These are phyloP conservation scores for Perdita meconis DNA, from an alignment of 2,888 invertebrate genomes.

Conservation along the genomic window DNA sequence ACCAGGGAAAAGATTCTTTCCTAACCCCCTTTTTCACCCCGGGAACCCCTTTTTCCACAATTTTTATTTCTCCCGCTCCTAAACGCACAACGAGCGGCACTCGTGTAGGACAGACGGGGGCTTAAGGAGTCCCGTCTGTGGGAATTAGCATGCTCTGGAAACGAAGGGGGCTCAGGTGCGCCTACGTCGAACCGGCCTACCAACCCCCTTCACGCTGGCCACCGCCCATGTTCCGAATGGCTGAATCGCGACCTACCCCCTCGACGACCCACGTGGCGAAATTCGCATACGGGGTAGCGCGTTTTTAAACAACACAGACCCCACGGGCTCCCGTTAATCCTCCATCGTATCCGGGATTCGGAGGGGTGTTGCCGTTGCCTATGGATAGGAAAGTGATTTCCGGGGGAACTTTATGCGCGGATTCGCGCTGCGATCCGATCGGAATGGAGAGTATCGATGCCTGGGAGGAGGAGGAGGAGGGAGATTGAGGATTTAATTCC, in stretches of 20 bases:
- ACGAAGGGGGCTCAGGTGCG: slow-evolving; percentile 77
- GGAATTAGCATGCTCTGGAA: slow-evolving; percentile 77
- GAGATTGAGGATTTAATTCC: slow-evolving; percentile 18
- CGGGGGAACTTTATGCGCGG: slow-evolving; percentile 49
- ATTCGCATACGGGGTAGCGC: slow-evolving; percentile 50
- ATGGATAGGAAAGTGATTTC: slow-evolving; percentile 36
- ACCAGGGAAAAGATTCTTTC: slow-evolving; percentile 16
- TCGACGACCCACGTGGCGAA: slow-evolving; percentile 26
- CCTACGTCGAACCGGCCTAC: slow-evolving; percentile 63
- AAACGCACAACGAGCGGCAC: slow-evolving; percentile 57
- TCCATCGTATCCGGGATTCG: slow-evolving; percentile 40
- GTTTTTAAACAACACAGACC: slow-evolving; percentile 63
- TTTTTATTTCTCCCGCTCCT: slow-evolving; percentile 27
- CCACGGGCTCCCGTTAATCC: slow-evolving; percentile 57
- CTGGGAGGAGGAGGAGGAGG: no score
- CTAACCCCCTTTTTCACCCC: neutral
- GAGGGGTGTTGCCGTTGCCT: slow-evolving; percentile 32
- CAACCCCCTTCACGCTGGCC: slow-evolving; percentile 33
- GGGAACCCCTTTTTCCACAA: neutral
- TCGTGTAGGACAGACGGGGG: slow-evolving; percentile 58
- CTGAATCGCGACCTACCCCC: slow-evolving; percentile 23
- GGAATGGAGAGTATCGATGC: slow-evolving; percentile 3
- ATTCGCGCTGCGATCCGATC: slow-evolving; percentile 1
- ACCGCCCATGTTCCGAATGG: slow-evolving; percentile 15
- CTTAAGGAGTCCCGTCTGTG: slow-evolving; percentile 75